Base-by-base conservation (phyloP, 2,888 invertebrate species). In the Nowickia ferox region DNA sequence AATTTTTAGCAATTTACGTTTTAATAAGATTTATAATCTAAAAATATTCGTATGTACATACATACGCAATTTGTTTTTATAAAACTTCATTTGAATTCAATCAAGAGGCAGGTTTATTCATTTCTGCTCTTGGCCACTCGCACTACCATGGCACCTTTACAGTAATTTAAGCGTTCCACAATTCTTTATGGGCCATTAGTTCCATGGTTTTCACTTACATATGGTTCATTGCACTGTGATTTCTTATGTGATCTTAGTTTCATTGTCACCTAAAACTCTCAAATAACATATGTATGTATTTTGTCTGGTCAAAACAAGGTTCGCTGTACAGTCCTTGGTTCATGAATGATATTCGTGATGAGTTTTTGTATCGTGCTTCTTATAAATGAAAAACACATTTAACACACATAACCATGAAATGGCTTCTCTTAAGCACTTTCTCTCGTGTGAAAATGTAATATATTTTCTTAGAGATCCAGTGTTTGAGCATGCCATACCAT, bases 191-290 rank as follows among this genome's bases (percentile, higher is more conserved):
- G 65, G 76, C 53, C 69, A 55, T 46, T 17, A 63, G 82, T 83
- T 80, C 69, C 87, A 55, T 83, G 78, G 76, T 69, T 86, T 78
- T 83, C 82, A 80, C 79, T 85, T 84, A 78, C 75, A 77, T 82
- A 90, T 91, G 91, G 92, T 89, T 91, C 91, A 91, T 91, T 91
- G 91, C 91, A 91, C 91, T 91, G 92, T 91, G 91, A 89, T 90
- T 88, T 89, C 89, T 87, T 86, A 86, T 86, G 86, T 86, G 86
- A 79, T 83, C 59, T 44, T 76, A 13, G 10, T 66, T 59, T 42
- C 5, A 51, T 80, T 40, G 38, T 44, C 17, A 30, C 30, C 17
- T 61, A 44, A 79, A 57, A 46, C 44, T 68, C 55, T 76, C 19
- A 59, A 19, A 19, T 38, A 1, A 30, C 30, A 30, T 6, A 30